Evolutionary conservation across 2,888 invertebrate genomes (phyloP), one percentile per base, ranked within the genome.

Genomic region (Drosophila neutralis): DNA sequence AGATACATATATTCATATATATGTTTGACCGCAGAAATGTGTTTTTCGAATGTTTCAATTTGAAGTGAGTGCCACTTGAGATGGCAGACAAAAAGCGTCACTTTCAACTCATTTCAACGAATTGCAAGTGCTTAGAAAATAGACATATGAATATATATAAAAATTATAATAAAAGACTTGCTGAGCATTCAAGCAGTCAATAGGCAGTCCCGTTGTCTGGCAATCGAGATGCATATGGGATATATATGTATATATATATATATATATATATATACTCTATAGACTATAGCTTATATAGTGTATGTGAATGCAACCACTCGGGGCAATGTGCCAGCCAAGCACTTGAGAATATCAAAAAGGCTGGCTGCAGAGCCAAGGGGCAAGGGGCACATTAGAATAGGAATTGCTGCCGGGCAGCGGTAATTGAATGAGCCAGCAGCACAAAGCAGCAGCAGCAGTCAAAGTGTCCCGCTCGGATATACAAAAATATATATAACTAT

Each of bases 381-480:
- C 24, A 24, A 0, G 11, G 38, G 40, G n/a, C 51, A 60, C 75
- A 85, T 76, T 81, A 75, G 81, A 77, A 83, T 76, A 61, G 71
- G 42, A 78, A 79, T 70, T 65, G 85, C 83, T 81, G 73, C 58
- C 74, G 76, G 83, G 79, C 80, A 87, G 81, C 81, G 85, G 85
- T 85, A 85, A 85, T 85, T 85, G 85, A 87, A 87, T 87, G 85
- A 83, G 63, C 73, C 69, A 74, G 67, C 70, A 82, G 70, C 79
- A 79, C 63, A 76, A 76, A 82, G 79, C 68, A 15, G 21, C 33
- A 24, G 29, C 6, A 54, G 40, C 49, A 75, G 67, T 70, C 71
- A 82, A 80, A 85, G 77, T 58, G 53, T 51, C 71, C 61, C 68
- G 80, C 77, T 64, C 83, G 80, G 59, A 57, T 52, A 56, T 29